Percentiles rank a stretch among this genome's conserved stretches.
phyloP scores from a whole-genome alignment of 2,113 vertebrate species.

The Cathartes aura region DNA sequence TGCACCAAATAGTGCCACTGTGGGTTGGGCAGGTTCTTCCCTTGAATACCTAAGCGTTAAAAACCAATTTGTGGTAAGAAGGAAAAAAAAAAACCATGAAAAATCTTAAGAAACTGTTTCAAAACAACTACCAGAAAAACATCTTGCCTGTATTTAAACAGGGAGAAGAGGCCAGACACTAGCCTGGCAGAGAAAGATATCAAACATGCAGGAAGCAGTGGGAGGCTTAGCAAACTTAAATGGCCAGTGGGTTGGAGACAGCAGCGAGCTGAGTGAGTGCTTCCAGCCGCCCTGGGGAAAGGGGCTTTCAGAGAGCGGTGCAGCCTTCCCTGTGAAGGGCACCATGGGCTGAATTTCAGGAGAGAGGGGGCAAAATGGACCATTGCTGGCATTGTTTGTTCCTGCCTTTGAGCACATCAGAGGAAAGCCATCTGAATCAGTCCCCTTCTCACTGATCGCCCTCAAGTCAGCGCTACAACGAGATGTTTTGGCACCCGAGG shows the following conservation, averaged over 20 bases:
- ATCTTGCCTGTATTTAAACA: conserved; percentile 37
- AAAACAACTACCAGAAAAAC: conserved; percentile 10
- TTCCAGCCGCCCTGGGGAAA: not conserved
- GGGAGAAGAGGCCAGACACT: not conserved
- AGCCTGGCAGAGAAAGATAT: not conserved
- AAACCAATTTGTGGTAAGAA: not conserved
- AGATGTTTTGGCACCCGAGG: not conserved
- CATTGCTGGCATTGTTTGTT: not conserved
- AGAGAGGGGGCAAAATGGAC: not conserved
- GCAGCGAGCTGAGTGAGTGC: rapidly evolving
- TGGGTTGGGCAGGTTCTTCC: not conserved
- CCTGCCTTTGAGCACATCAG: not conserved
- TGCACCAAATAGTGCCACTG: not conserved
- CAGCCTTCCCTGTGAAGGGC: not conserved
- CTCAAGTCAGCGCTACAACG: not conserved
- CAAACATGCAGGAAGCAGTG: not conserved
- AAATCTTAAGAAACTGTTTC: conserved; percentile 5
- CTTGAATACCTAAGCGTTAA: not conserved
- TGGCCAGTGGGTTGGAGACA: not conserved
- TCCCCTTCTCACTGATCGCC: not conserved
- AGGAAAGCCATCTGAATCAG: not conserved
- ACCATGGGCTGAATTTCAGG: not conserved
- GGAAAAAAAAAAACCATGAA: not conserved
- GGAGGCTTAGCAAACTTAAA: not conserved
- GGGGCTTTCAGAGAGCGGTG: not conserved